These are phyloP conservation scores for Sycobia sp. DNA, from an alignment of 1,140 invertebrate species.

Conservation along the genomic window DNA sequence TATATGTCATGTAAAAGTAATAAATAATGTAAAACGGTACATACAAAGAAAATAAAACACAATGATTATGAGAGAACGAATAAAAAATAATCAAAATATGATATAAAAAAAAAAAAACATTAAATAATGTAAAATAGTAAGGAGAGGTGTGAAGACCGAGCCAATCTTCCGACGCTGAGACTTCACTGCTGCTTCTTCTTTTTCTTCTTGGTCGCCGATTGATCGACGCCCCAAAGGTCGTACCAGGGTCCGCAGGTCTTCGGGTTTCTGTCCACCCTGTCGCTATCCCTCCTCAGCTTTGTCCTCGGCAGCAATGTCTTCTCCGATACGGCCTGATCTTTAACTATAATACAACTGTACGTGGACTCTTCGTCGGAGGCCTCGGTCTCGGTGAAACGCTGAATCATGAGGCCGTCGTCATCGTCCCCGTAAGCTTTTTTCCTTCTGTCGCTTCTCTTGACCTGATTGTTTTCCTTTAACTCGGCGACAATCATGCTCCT, in stretches of 20 bases:
- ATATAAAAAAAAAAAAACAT: too few relatives aligned
- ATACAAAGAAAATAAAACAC: constrained; percentile 21
- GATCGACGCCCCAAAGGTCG: constrained; percentile 78
- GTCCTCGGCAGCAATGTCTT: constrained; percentile 73
- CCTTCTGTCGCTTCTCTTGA: constrained; percentile 53
- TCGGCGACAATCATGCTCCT: constrained; percentile 56
- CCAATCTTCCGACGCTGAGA: background rate
- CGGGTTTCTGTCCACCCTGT: constrained; percentile 47
- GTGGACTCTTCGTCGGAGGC: constrained; percentile 68
- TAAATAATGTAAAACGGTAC: constrained; percentile 9
- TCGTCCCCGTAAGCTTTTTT: constrained; percentile 64
- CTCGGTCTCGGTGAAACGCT: constrained; percentile 59
- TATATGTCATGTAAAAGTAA: background rate
- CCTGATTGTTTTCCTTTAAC: constrained; percentile 55
- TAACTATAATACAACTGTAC: constrained; percentile 64
- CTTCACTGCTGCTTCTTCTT: constrained; percentile 50
- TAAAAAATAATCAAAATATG: constrained; percentile 16
- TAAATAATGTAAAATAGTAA: constrained; percentile 19
- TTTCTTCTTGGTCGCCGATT: constrained; percentile 62
- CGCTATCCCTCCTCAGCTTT: constrained; percentile 65
- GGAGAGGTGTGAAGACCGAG: constrained; percentile 16
- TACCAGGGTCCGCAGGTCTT: constrained; percentile 87
- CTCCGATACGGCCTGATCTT: constrained; percentile 60
- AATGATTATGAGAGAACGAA: too few relatives aligned
- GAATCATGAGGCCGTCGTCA: constrained; percentile 52